Percentiles rank a stretch among this genome's conserved stretches.
phyloP scores from a whole-genome alignment of 2,888 invertebrate genomes.

The Byasa hedistus region DNA sequence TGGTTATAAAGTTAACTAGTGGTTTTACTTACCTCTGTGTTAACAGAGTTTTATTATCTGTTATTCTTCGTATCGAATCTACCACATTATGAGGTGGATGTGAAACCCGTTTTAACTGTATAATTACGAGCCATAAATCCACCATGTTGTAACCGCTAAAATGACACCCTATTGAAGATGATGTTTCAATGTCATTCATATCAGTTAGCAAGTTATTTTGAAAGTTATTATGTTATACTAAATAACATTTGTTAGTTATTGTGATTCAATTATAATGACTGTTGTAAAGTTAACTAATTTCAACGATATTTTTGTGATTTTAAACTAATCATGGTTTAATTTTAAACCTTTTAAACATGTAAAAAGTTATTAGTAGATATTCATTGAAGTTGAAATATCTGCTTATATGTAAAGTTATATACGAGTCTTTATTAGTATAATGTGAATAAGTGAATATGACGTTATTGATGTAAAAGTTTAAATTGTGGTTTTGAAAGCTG shows the following conservation, averaged over 20 bases:
- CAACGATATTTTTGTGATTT: too few relatives aligned
- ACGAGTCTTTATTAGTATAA: background rate
- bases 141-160: slow-evolving; percentile 43
- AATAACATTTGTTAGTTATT: too few relatives aligned
- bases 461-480: slow-evolving; percentile 26
- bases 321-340: too few relatives aligned
- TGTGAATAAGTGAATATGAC: background rate
- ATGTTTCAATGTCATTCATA: background rate
- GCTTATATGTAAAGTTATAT: too few relatives aligned
- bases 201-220: background rate
- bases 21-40: background rate
- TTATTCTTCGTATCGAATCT: background rate
- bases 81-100: slow-evolving; percentile 15
- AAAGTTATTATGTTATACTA: background rate
- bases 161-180: slow-evolving; percentile 40
- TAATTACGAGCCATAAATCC: slow-evolving; percentile 65
- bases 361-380: too few relatives aligned
- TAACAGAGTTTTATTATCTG: background rate
- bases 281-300: too few relatives aligned
- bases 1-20: background rate
- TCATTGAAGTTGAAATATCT: too few relatives aligned
- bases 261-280: too few relatives aligned
- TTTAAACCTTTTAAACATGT: too few relatives aligned
- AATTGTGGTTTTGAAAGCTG: slow-evolving; percentile 27
- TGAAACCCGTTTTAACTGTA: slow-evolving; percentile 43